These are phyloP conservation scores for Scleropages formosus DNA, from an alignment of 2,797 vertebrate genomes.

Conservation along the genomic window DNA sequence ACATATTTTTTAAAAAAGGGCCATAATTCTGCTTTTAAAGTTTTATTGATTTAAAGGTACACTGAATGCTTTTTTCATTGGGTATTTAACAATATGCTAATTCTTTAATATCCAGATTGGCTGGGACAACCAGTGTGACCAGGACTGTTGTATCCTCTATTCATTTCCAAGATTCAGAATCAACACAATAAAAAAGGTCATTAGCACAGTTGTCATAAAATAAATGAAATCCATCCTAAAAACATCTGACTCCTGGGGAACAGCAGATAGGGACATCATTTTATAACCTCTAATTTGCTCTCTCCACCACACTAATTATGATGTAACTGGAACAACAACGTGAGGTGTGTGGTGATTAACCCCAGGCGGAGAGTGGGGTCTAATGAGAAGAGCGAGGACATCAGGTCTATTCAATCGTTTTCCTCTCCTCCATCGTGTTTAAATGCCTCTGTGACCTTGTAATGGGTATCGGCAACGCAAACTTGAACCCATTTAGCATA, in stretches of 20 bases:
- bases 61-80: no score
- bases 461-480: constrained; percentile 75
- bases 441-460: constrained; percentile 84
- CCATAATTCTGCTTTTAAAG: no score
- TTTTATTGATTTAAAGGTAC: no score
- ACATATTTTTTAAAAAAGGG: no score
- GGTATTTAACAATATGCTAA: neutral
- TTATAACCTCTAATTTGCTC: constrained; percentile 71
- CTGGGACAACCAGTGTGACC: neutral
- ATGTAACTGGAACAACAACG: constrained; percentile 86
- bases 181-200: constrained; percentile 67
- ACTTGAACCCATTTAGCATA: constrained; percentile 83
- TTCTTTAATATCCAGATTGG: constrained; percentile 3
- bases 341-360: constrained; percentile 89
- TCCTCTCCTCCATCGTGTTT: constrained; percentile 70
- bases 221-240: constrained; percentile 82
- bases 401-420: constrained; percentile 80
- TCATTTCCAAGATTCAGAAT: constrained; percentile 56
- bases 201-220: constrained; percentile 79
- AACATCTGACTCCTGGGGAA: constrained; percentile 76
- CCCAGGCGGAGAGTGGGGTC: constrained; percentile 82
- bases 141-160: constrained; percentile 9
- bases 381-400: constrained; percentile 81
- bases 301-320: constrained; percentile 82
- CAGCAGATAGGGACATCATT: constrained; percentile 61